Percentiles rank a stretch among this genome's conserved stretches.
Evolutionary conservation across 2,113 vertebrate genomes (phyloP).

Genomic region (Eudorcas thomsonii): DNA sequence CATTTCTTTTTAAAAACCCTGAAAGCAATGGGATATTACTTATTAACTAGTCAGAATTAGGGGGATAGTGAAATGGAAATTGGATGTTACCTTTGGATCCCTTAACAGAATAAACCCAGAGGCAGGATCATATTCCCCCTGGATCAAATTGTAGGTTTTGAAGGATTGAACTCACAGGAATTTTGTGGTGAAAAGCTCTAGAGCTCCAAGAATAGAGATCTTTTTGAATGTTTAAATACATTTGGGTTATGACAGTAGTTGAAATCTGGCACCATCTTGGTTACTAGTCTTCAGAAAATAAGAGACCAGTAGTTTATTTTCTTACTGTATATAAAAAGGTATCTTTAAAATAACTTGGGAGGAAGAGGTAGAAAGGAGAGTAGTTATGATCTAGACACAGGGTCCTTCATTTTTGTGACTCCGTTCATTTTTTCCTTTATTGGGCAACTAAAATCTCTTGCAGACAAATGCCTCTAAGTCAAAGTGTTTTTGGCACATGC

Average conservation of each 20-base stretch:
- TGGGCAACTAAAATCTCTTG: neutral
- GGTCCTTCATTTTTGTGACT: neutral
- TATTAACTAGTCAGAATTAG: neutral
- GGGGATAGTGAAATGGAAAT: neutral
- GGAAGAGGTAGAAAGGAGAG: neutral
- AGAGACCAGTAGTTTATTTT: neutral
- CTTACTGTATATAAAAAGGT: neutral
- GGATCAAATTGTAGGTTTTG: neutral
- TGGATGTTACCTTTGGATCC: neutral
- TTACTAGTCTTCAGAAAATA: neutral
- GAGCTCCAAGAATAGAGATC: neutral
- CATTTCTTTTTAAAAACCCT: neutral
- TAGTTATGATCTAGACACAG: neutral
- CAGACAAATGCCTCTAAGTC: neutral
- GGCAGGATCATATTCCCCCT: neutral
- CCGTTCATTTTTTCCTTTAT: neutral
- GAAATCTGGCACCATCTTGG: neutral
- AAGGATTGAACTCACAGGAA: neutral
- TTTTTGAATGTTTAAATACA: neutral
- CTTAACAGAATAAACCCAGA: neutral
- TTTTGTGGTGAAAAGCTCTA: neutral
- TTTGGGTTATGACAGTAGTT: neutral
- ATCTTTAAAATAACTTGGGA: neutral
- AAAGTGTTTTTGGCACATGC: neutral
- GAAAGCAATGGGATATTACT: neutral